Conservation (phyloP, 2,888 invertebrate genomes). For the Patella pellucida region DNA sequence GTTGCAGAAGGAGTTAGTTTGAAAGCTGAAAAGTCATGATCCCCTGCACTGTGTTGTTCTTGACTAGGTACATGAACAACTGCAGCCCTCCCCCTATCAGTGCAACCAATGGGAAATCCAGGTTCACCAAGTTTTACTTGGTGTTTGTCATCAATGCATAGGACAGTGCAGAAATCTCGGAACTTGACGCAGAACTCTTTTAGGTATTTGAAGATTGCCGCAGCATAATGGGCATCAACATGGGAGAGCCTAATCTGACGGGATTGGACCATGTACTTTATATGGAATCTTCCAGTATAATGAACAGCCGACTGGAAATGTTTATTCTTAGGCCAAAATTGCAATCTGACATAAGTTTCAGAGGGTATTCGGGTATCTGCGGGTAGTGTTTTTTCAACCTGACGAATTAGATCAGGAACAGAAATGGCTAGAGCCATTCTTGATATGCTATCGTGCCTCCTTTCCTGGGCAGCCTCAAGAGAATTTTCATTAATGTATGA, state of each 20-base stretch:
- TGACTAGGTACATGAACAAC: constrained; percentile 12
- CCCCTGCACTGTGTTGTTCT: constrained; percentile 20
- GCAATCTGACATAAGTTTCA: constrained; percentile 26
- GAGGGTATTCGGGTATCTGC: constrained; percentile 21
- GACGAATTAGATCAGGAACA: constrained; percentile 18
- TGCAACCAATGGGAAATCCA: constrained; percentile 22
- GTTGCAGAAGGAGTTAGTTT: constrained; percentile 23
- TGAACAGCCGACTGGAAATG: constrained; percentile 22
- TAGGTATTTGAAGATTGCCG: constrained; percentile 16
- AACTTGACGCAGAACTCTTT: constrained; percentile 20
- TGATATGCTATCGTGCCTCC: constrained; percentile 16
- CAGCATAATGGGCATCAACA: constrained; percentile 21
- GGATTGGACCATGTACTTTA: constrained; percentile 31
- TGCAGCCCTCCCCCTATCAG: constrained; percentile 10
- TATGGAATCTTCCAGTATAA: constrained; percentile 27
- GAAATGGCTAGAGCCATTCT: constrained; percentile 24
- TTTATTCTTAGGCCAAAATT: constrained; percentile 31
- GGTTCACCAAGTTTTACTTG: constrained; percentile 28
- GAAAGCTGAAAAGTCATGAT: constrained; percentile 28
- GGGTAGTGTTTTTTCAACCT: constrained; percentile 18
- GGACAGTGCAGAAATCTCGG: neutral
- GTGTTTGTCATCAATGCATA: constrained; percentile 27
- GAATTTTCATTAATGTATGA: constrained; percentile 16
- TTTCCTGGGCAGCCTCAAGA: constrained; percentile 23
- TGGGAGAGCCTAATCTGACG: constrained; percentile 23